A percentile compares a stretch with the other conserved stretches of the same genome.
These are phyloP conservation scores for Crotophaga sulcirostris DNA, from an alignment of 2,113 vertebrate species.

Conservation along the genomic window DNA sequence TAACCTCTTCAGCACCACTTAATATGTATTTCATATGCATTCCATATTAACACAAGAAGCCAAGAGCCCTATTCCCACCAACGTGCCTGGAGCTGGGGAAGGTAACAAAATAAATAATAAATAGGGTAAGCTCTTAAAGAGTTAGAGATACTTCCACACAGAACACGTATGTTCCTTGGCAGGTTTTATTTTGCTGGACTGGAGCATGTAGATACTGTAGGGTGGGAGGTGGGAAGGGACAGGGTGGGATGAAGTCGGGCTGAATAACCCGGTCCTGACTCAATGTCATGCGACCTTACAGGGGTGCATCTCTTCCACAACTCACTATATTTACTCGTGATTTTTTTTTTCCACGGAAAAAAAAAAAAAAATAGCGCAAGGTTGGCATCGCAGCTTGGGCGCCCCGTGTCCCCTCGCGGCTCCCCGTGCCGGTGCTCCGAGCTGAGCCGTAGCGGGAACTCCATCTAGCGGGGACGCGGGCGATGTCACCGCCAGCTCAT, in stretches of 20 bases:
- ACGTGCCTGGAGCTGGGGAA: neutral
- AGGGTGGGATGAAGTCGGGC: neutral
- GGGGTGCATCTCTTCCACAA: neutral
- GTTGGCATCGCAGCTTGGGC: neutral
- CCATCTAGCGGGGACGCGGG: constrained; percentile 47
- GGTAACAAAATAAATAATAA: neutral
- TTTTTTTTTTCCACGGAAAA: neutral
- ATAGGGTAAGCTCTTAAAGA: too few relatives aligned
- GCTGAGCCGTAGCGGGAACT: neutral
- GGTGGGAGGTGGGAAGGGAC: rapidly evolving
- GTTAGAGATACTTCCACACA: too few relatives aligned
- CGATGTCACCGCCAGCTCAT: neutral
- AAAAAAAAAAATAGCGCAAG: too few relatives aligned
- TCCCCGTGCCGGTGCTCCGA: too few relatives aligned
- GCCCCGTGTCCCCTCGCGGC: too few relatives aligned
- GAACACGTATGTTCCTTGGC: rapidly evolving
- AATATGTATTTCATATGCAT: neutral
- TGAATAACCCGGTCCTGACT: rapidly evolving
- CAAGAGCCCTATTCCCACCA: too few relatives aligned
- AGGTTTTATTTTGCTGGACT: neutral
- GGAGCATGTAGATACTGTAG: rapidly evolving
- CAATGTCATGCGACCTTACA: neutral
- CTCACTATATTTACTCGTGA: too few relatives aligned
- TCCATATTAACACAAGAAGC: neutral
- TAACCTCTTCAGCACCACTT: constrained; percentile 9